phyloP scores from a whole-genome alignment of 1,140 invertebrate species.

The Epicauta chinensis region DNA sequence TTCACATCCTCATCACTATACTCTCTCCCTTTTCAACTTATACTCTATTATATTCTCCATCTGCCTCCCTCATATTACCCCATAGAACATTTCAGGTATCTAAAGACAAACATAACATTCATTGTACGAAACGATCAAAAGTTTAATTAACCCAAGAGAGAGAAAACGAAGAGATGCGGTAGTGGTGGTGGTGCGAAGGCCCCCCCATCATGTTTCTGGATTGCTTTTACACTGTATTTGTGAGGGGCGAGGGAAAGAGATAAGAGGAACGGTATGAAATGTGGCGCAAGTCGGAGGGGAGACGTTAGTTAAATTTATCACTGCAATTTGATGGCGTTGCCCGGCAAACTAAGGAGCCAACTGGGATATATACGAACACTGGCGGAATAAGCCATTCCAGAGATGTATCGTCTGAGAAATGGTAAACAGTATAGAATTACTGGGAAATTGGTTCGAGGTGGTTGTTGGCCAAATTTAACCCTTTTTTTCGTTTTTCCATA shows the following conservation, averaged over 20 bases:
- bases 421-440: constrained; percentile 32
- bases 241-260: constrained; percentile 18
- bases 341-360: constrained; percentile 28
- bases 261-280: constrained; percentile 31
- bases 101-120: constrained; percentile 25
- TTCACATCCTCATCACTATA: too few relatives aligned
- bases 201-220: not conserved
- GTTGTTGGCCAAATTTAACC: too few relatives aligned
- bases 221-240: constrained; percentile 16
- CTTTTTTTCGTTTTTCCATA: too few relatives aligned
- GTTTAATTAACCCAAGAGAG: constrained; percentile 32
- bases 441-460: constrained; percentile 8
- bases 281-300: constrained; percentile 32
- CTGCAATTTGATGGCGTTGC: constrained; percentile 34
- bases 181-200: not conserved
- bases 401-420: constrained; percentile 28
- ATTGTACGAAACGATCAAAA: constrained; percentile 33
- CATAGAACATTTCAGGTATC: constrained; percentile 15
- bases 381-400: constrained; percentile 26
- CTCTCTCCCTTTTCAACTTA: too few relatives aligned
- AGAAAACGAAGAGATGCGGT: constrained; percentile 22
- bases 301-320: constrained; percentile 35
- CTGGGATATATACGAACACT: constrained; percentile 26
- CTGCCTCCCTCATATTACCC: not conserved
- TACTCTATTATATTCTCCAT: not conserved